phyloP scores from a whole-genome alignment of 2,888 invertebrate genomes.

The Cremastobaeus sp. region DNA sequence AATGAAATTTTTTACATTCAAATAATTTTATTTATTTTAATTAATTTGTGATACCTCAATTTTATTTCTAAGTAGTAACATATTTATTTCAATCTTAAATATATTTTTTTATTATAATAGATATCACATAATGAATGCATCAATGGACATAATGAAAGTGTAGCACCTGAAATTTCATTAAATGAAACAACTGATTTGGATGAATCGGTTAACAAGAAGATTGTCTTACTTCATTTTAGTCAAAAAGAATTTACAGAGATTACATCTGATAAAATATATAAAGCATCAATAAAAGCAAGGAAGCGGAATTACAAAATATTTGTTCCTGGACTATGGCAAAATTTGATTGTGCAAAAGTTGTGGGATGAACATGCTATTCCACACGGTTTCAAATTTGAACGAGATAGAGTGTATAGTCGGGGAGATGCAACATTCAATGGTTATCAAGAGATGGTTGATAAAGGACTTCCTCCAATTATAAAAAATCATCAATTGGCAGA shows the following conservation, averaged over 20 bases:
- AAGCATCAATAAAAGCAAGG: not conserved
- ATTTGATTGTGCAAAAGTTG: slow-evolving; percentile 1
- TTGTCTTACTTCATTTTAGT: slow-evolving; percentile 10
- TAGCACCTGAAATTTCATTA: no score
- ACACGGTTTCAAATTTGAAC: slow-evolving; percentile 7
- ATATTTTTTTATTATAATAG: no score
- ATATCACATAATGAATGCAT: no score
- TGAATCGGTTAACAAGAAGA: not conserved
- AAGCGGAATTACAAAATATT: not conserved
- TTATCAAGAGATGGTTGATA: slow-evolving; percentile 12
- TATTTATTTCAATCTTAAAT: no score
- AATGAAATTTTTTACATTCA: no score
- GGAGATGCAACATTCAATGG: slow-evolving; percentile 28
- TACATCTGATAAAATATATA: no score
- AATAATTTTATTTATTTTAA: no score
- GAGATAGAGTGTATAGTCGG: not conserved
- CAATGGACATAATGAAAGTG: no score
- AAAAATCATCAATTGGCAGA: slow-evolving; percentile 5
- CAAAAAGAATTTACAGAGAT: slow-evolving; percentile 1
- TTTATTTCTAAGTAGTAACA: no score
- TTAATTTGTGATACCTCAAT: no score
- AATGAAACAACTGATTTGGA: not conserved
- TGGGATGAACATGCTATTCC: slow-evolving; percentile 15
- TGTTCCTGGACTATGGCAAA: slow-evolving; percentile 6
- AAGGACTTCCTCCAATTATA: not conserved